phyloP scores from a whole-genome alignment of 2,797 vertebrate species.

The Discoglossus pictus region DNA sequence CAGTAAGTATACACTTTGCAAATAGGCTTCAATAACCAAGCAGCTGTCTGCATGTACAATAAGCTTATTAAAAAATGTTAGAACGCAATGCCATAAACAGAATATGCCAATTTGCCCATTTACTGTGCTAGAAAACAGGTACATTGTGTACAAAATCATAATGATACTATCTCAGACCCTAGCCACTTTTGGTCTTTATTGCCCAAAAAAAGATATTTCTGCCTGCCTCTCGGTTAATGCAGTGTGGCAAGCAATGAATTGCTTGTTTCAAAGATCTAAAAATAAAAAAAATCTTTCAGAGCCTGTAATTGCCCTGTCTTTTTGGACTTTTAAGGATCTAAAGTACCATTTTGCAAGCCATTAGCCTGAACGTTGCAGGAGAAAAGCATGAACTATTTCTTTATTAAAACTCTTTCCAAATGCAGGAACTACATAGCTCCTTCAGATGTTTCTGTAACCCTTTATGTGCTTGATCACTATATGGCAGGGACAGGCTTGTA shows the following conservation, averaged over 20 bases:
- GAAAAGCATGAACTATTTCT: conserved; percentile 67
- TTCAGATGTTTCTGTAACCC: conserved; percentile 15
- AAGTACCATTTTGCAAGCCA: conserved; percentile 77
- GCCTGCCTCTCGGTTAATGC: conserved; percentile 72
- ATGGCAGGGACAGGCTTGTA: too few relatives aligned
- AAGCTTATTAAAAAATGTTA: conserved; percentile 12
- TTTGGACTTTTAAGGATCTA: conserved; percentile 68
- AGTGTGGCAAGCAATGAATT: conserved; percentile 69
- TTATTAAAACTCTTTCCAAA: conserved; percentile 67
- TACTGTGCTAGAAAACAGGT: too few relatives aligned
- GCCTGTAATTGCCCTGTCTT: conserved; percentile 71
- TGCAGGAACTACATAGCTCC: not conserved
- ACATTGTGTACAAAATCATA: too few relatives aligned
- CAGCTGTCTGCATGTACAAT: conserved; percentile 35
- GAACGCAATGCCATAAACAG: not conserved
- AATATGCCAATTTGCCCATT: conserved; percentile 5
- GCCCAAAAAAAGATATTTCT: conserved; percentile 63
- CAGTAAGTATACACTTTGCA: not conserved
- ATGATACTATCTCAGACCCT: too few relatives aligned
- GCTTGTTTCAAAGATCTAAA: conserved; percentile 73
- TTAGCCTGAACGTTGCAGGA: conserved; percentile 68
- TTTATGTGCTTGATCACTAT: not conserved
- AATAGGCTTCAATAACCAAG: conserved; percentile 29
- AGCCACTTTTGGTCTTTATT: too few relatives aligned
- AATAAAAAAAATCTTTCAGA: conserved; percentile 70